These are phyloP conservation scores for Troides helena DNA, from an alignment of 2,888 invertebrate genomes.

Conservation along the genomic window DNA sequence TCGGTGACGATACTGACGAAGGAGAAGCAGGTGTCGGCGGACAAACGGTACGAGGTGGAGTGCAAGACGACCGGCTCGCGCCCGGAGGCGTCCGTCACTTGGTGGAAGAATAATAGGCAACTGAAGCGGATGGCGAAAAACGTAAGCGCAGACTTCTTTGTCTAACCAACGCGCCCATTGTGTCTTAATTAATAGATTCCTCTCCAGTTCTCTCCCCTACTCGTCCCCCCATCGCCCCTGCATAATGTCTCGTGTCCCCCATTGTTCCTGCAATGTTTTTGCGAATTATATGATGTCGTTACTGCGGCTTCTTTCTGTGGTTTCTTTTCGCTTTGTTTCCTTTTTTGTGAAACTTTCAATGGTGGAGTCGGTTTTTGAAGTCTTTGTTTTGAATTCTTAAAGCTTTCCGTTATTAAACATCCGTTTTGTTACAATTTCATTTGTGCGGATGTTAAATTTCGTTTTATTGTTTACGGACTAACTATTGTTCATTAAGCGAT, in stretches of 20 bases:
- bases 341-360: slow-evolving; percentile 18
- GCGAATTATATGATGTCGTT: slow-evolving; percentile 32
- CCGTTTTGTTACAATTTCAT: neutral
- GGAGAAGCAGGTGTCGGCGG: slow-evolving; percentile 90
- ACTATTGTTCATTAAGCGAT: neutral
- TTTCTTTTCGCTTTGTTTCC: slow-evolving; percentile 24
- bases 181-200: slow-evolving; percentile 66
- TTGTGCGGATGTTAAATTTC: neutral
- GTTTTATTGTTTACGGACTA: neutral
- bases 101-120: slow-evolving; percentile 93
- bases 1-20: slow-evolving; percentile 91
- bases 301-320: slow-evolving; percentile 27
- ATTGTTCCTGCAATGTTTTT: slow-evolving; percentile 35
- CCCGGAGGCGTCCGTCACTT: slow-evolving; percentile 91
- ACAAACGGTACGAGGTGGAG: slow-evolving; percentile 92
- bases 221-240: slow-evolving; percentile 29
- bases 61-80: slow-evolving; percentile 92
- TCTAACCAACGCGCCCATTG: slow-evolving; percentile 47
- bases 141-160: slow-evolving; percentile 75
- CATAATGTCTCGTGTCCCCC: slow-evolving; percentile 40
- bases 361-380: slow-evolving; percentile 22
- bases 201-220: slow-evolving; percentile 37
- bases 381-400: slow-evolving; percentile 26
- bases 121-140: slow-evolving; percentile 89
- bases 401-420: slow-evolving; percentile 12